Base-by-base conservation (phyloP, 2,797 vertebrate species). In the Sebastes ruberrimus region DNA sequence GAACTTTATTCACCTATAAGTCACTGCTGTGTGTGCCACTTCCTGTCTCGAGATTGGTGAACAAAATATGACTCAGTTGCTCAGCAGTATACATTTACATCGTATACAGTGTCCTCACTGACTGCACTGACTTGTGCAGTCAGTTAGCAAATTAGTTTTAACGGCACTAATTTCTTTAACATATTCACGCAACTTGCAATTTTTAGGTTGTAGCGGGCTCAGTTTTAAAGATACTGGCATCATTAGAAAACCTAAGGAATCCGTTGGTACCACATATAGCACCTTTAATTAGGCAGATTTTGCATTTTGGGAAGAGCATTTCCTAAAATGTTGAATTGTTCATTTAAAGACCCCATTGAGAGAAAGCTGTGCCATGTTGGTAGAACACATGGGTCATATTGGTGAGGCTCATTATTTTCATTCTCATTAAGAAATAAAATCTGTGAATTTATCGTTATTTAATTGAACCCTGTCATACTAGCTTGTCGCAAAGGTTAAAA, bases 31-130 rank as follows among this genome's bases (percentile, higher is more conserved):
- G 74, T 82, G 56, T 75, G 80, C 28, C 49, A 78, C 86, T 93
- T 93, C 89, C 91, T 92, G 86, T 85, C 22, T 80, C 1, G 2
- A 68, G 23, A 64, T 11, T 35, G 57, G 75, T 85, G 69, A 74
- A 83, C 71, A 85, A 69, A 69, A 71, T 63, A 22, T 86, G 88
- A 89, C 42, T 93, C 86, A 82, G 20, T 74, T 78, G 66, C 74
- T 83, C 57, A 83, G 76, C 84, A 59, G 20, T 27, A 10, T 23
- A 80, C 42, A 46, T 46, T 46, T 46, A 46, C 4, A 2, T 9
- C 2, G 30, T 22, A 13, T 42, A 25, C 22, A 4, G 42, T 14
- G 6, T 32, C n/a, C 49, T 78, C 28, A 61, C 2, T 30, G 13
- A 60, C 8, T 38, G 18, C 7, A 30, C 42, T 18, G 42, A 46